phyloP scores from a whole-genome alignment of 2,797 vertebrate genomes.

The Cetoscarus ocellatus region DNA sequence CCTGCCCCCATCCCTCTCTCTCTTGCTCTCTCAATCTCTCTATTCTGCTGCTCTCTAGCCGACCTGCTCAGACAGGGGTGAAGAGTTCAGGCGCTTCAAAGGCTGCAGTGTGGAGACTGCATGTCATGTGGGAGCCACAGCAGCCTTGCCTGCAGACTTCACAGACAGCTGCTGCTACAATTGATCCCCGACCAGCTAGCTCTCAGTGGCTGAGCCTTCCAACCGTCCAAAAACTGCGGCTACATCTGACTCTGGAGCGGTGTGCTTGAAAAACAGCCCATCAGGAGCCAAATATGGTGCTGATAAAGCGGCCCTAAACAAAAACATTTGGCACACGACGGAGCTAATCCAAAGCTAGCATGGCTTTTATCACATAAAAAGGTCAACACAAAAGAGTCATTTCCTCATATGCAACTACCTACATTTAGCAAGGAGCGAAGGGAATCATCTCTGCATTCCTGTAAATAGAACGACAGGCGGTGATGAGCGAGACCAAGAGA shows the following conservation, averaged over 20 bases:
- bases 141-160: conserved; percentile 80
- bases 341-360: conserved; percentile 19
- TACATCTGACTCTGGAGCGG: conserved; percentile 60
- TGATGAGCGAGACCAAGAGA: conserved; percentile 55
- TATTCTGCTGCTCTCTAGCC: conserved; percentile 77
- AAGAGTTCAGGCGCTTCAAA: conserved; percentile 88
- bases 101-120: conserved; percentile 82
- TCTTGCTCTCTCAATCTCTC: conserved; percentile 70
- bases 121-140: conserved; percentile 83
- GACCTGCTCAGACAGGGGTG: conserved; percentile 86
- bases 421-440: conserved; percentile 3
- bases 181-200: conserved; percentile 77
- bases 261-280: conserved; percentile 51
- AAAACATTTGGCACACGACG: conserved; percentile 46
- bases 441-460: conserved; percentile 34
- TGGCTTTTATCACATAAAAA: conserved; percentile 31
- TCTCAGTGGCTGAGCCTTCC: conserved; percentile 64
- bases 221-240: conserved; percentile 41
- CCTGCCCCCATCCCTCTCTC: conserved; percentile 66
- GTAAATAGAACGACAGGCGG: conserved; percentile 49
- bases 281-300: conserved; percentile 46
- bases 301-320: conserved; percentile 43
- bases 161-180: conserved; percentile 79
- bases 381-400: conserved; percentile 47
- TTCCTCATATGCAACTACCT: conserved; percentile 8